Conservation (phyloP, 1,140 invertebrate genomes). For the Drosophila asahinai region DNA sequence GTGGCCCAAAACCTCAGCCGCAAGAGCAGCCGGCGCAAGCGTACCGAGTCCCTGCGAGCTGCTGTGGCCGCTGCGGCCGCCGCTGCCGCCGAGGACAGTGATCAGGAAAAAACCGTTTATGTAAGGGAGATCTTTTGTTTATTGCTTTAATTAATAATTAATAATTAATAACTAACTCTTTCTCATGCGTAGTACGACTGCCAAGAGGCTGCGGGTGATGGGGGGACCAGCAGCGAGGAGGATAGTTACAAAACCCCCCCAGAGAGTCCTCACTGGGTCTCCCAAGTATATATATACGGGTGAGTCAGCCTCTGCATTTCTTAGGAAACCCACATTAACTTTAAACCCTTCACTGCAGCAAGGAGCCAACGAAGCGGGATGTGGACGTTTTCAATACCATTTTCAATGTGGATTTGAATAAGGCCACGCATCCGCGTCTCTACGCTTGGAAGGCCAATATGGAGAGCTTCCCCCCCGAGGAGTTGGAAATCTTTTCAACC, state of each 20-base stretch:
- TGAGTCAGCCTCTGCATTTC: constrained; percentile 12
- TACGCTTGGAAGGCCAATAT: constrained; percentile 89
- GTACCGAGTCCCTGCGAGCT: constrained; percentile 64
- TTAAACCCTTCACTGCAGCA: constrained; percentile 85
- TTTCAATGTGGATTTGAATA: constrained; percentile 85
- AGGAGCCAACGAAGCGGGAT: constrained; percentile 89
- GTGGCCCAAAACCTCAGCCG: constrained; percentile 68
- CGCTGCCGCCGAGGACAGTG: constrained; percentile 5
- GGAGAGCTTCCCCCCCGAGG: constrained; percentile 86
- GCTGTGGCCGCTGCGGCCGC: constrained; percentile 5
- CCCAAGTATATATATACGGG: constrained; percentile 74
- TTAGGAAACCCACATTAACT: background rate
- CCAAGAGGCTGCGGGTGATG: background rate
- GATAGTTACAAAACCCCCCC: constrained; percentile 85
- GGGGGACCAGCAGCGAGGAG: constrained; percentile 40
- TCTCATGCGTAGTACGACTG: constrained; percentile 28
- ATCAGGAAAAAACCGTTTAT: no score
- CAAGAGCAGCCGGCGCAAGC: constrained; percentile 79
- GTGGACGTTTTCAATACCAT: constrained; percentile 89
- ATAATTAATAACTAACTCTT: no score
- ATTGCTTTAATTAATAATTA: no score
- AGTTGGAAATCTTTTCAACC: constrained; percentile 85
- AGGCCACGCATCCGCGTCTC: constrained; percentile 88
- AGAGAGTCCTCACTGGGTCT: constrained; percentile 73
- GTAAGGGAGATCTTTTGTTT: background rate